These are phyloP conservation scores for Turritopsis dohrnii DNA, from an alignment of 30 jellyfish, hydroid and myxozoan species.

Conservation along the genomic window DNA sequence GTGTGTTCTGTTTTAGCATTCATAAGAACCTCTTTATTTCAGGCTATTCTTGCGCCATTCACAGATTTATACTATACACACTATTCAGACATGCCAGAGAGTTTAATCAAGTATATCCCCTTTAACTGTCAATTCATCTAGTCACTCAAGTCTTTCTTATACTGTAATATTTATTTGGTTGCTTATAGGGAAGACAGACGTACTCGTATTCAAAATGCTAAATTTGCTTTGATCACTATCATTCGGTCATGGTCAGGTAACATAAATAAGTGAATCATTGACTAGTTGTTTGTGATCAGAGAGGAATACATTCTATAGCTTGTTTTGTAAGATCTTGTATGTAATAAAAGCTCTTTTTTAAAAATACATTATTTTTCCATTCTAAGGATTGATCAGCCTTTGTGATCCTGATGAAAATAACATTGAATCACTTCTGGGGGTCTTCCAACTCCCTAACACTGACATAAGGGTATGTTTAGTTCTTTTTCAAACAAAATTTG, in stretches of 20 bases:
- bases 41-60: conserved; percentile 93
- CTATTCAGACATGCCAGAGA: conserved; percentile 72
- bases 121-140: neutral
- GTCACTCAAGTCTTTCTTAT: neutral
- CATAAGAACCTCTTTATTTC: neutral
- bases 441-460: conserved; percentile 66
- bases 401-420: conserved; percentile 92
- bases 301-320: too few species aligned
- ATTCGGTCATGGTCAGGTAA: conserved; percentile 97
- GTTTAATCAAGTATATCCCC: conserved; percentile 43
- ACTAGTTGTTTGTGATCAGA: too few species aligned
- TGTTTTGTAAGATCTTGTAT: too few species aligned
- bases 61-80: conserved; percentile 84
- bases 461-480: conserved; percentile 54
- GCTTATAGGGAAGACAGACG: conserved; percentile 69
- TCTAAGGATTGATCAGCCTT: conserved; percentile 62
- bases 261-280: too few species aligned
- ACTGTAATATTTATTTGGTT: neutral
- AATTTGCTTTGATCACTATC: conserved; percentile 70
- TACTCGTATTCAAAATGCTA: conserved; percentile 79
- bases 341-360: too few species aligned
- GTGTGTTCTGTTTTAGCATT: neutral
- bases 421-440: conserved; percentile 81
- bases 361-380: too few species aligned
- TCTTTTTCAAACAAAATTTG: neutral